A percentile compares a stretch with the other conserved stretches of the same genome.
Evolutionary conservation across 2,797 vertebrate genomes (phyloP).

Genomic region (Gymnothorax reevesii): DNA sequence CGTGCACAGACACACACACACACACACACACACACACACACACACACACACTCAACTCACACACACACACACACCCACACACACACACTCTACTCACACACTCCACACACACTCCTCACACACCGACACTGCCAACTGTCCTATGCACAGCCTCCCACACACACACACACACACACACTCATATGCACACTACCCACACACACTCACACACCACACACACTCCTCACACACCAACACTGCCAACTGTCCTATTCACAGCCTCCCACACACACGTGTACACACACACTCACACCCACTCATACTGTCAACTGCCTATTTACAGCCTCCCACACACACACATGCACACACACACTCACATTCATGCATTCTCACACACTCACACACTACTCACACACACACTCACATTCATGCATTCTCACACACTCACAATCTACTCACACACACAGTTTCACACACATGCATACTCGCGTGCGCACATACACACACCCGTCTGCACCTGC

Average conservation of each 20-base stretch:
- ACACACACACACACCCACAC: too few species aligned
- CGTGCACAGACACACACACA: constrained; percentile 11
- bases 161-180: background rate
- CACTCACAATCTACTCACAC: background rate
- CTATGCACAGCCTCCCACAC: background rate
- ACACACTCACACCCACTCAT: background rate
- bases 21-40: constrained; percentile 12
- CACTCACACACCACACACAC: background rate
- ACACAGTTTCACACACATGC: background rate
- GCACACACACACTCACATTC: constrained; percentile 43
- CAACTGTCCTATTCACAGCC: too few species aligned
- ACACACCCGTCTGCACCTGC: background rate
- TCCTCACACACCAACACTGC: too few species aligned
- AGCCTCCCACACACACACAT: background rate
- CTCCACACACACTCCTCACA: background rate
- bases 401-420: background rate
- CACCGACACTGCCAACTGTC: background rate
- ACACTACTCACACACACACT: background rate
- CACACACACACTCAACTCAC: background rate
- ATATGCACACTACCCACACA: too few species aligned
- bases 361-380: constrained; percentile 25
- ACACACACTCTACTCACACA: background rate
- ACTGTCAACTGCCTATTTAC: background rate
- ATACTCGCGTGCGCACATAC: background rate
- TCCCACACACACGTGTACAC: too few species aligned